These are phyloP conservation scores for Beaufortia kweichowensis DNA, from an alignment of 2,113 vertebrate genomes.

Conservation along the genomic window DNA sequence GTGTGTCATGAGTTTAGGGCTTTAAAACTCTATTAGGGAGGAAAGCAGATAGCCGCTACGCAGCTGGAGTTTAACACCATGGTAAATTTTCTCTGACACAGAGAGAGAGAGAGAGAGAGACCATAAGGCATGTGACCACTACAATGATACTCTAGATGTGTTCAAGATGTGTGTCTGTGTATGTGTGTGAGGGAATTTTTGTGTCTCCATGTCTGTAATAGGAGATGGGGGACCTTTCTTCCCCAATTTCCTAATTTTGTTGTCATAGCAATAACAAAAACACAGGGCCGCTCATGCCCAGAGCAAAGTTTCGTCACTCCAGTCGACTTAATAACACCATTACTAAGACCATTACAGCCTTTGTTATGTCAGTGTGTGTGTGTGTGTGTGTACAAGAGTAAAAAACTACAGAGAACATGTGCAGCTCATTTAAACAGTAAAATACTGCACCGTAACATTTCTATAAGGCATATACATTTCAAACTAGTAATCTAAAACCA, in stretches of 20 bases:
- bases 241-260: constrained; percentile 37
- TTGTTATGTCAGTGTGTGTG: constrained; percentile 30
- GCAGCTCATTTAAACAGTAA: not conserved
- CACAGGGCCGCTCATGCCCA: constrained; percentile 31
- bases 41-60: constrained; percentile 48
- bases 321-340: constrained; percentile 44
- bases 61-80: constrained; percentile 56
- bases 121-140: constrained; percentile 35
- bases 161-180: constrained; percentile 49
- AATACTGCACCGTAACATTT: not conserved
- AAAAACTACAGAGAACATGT: not conserved
- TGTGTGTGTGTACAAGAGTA: constrained; percentile 22
- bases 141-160: constrained; percentile 42
- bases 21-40: constrained; percentile 58
- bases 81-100: constrained; percentile 53
- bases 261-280: constrained; percentile 56
- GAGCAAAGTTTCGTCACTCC: constrained; percentile 41
- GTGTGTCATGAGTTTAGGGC: constrained; percentile 42
- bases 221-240: constrained; percentile 21
- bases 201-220: constrained; percentile 42
- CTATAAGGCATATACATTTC: not conserved
- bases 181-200: constrained; percentile 36
- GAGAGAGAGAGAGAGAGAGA: constrained; percentile 20
- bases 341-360: constrained; percentile 30
- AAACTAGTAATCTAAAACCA: not conserved